Base-by-base conservation (phyloP, 2,797 vertebrate species). In the Mastacembelus armatus region DNA sequence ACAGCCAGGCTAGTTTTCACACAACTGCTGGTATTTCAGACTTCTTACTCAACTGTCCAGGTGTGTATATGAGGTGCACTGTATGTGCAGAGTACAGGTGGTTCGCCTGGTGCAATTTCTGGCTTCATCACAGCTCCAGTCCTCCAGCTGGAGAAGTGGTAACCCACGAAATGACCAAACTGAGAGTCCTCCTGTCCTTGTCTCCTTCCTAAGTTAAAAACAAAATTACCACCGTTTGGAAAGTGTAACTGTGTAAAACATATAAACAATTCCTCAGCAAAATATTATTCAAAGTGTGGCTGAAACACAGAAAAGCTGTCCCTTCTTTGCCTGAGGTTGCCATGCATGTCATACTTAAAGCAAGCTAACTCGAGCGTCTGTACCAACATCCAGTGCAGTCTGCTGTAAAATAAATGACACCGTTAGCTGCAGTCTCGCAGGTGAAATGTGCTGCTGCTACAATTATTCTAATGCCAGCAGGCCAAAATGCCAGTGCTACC, bases 401-500 rank as follows among this genome's bases (percentile, higher is more conserved):
- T 88, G 85, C 88, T 89, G 92, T 84, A 91, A 92, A 95, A 94
- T 94, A 90, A 93, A 93, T 91, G 90, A 92, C 89, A 89, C 72
- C 81, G 90, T 91, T 92, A 89, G 90, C 82, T 84, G 78, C 51
- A 89, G 88, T 93, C 93, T 93, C 92, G 88, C 85, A 93, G 93
- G 87, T 89, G 91, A 92, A 92, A 93, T 78, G 77, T 66, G 80
- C 91, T 80, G 82, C 90, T 92, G 88, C 86, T 91, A 95, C 93
- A 91, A 94, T 94, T 93, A 92, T 95, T 95, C 93, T 93, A 89
- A 91, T 88, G 92, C 94, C 93, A 93, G 92, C 94, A 92, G 94
- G 95, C 91, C 92, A 92, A 93, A 95, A 94, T 93, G 95, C 91
- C 91, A 86, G 93, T 89, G 88, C 91, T 81, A 94, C 95, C 95